Evolutionary conservation across 2,113 vertebrate species (phyloP), one percentile per base, ranked within the genome.

Genomic region (Gallinago paraguaiae): DNA sequence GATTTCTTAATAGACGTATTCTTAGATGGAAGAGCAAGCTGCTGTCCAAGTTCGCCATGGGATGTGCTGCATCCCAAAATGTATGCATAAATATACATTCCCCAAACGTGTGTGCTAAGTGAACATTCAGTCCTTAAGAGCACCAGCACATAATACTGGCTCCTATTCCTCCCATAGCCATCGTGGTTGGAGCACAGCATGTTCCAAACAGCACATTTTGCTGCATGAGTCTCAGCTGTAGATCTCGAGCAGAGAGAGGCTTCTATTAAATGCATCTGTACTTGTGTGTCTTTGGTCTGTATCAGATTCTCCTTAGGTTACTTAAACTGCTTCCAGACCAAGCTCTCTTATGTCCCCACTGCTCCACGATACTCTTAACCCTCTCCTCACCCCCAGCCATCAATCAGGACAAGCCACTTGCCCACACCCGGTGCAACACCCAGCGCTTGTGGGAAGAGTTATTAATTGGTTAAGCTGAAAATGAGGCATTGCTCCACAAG

Each of bases 191-290:
- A 97, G 96, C 91, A 97, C 97, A 81, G 85, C 65, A 37, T 97
- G 97, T 97, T 97, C 97, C 94, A 83, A 93, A 65, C 43, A 85
- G 93, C 92, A 94, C 93, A 96, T 93, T 96, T 80, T 96, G 95
- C 94, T 97, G 96, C 93, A 80, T 93, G 86, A 96, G 56, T 31
- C 88, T 96, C 93, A 84, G 96, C 93, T 96, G 94, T 97, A 96
- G 95, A 93, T 86, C 92, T 84, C 1, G 71, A 94, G 88, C 64
- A 71, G 91, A 95, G 82, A 70, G 88, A 93, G 67, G 77, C 90
- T 92, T 97, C 95, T 97, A 91, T 94, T 96, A 92, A 95, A 94
- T 50, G 94, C 96, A 95, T 97, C 96, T 97, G 93, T 92, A 93
- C 67, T 90, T 91, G 81, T 92, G 92, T 92, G 91, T 93, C 77